Percentiles rank a stretch among this genome's conserved stretches.
These are phyloP conservation scores for Numenius phaeopus DNA, from an alignment of 2,797 vertebrate species.

Conservation along the genomic window DNA sequence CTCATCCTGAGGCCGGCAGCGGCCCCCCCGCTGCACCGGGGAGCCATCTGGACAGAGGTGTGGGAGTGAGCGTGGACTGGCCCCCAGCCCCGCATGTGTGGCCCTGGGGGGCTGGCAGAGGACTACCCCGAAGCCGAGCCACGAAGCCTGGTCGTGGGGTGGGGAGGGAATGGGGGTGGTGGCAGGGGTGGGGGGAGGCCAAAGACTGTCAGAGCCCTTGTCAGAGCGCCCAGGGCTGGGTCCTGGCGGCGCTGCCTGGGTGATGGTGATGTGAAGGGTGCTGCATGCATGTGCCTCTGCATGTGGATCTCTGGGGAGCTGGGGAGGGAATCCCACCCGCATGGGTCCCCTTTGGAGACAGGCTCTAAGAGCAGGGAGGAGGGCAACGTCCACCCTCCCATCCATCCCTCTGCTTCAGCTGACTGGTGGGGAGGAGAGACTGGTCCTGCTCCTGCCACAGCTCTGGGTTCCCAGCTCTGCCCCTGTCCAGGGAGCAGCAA, in stretches of 20 bases:
- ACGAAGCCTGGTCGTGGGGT: neutral
- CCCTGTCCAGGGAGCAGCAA: neutral
- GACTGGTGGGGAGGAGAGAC: neutral
- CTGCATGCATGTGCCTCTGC: constrained; percentile 50
- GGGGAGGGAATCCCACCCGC: neutral
- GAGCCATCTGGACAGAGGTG: constrained; percentile 94
- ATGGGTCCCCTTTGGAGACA: rapidly evolving
- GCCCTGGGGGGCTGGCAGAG: neutral
- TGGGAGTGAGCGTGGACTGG: constrained; percentile 88
- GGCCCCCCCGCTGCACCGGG: constrained; percentile 78
- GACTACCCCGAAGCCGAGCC: neutral
- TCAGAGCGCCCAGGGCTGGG: constrained; percentile 38
- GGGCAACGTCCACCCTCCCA: neutral
- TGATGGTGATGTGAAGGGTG: neutral
- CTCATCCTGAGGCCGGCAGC: constrained; percentile 87
- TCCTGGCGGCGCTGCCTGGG: constrained; percentile 40
- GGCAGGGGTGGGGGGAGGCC: neutral
- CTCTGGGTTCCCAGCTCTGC: neutral
- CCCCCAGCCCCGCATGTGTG: constrained; percentile 10
- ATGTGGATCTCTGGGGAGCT: neutral
- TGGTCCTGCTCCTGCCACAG: neutral
- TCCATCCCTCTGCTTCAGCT: neutral
- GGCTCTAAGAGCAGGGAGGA: neutral
- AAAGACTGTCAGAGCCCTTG: neutral
- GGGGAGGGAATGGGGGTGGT: neutral